Evolutionary conservation across 2,113 vertebrate genomes (phyloP).

Genomic region (Craseonycteris thonglongyai): DNA sequence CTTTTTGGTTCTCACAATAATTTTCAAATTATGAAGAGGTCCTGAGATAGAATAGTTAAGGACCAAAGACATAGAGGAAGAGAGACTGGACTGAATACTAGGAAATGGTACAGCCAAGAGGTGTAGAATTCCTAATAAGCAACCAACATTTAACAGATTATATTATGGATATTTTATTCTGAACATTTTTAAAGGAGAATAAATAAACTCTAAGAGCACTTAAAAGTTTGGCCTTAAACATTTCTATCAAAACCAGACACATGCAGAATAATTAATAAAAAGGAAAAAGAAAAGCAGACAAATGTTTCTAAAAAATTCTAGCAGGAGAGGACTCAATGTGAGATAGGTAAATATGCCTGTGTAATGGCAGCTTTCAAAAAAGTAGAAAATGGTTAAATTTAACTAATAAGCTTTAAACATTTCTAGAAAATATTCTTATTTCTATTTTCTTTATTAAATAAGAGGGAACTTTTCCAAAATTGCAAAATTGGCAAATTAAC

Average conservation of each 20-base stretch:
- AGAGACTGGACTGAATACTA: background rate
- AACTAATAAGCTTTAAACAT: background rate
- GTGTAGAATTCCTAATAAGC: background rate
- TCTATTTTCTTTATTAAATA: background rate
- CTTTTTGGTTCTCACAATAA: background rate
- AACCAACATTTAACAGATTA: background rate
- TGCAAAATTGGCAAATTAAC: background rate
- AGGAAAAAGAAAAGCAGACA: background rate
- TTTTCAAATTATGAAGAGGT: background rate
- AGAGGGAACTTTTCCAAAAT: background rate
- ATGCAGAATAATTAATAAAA: conserved; percentile 13
- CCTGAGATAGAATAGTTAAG: background rate
- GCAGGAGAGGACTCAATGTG: background rate
- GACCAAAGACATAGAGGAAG: background rate
- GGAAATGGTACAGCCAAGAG: background rate
- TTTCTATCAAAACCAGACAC: conserved; percentile 2
- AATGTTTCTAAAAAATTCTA: background rate
- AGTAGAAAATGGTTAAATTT: background rate
- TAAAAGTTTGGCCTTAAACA: background rate
- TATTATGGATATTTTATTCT: background rate
- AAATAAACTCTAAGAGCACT: conserved; percentile 31
- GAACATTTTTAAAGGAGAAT: background rate
- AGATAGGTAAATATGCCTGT: background rate
- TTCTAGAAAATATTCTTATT: background rate
- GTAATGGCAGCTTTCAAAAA: background rate